Base-by-base conservation (phyloP, 2,113 vertebrate species). In the Centropus bengalensis region DNA sequence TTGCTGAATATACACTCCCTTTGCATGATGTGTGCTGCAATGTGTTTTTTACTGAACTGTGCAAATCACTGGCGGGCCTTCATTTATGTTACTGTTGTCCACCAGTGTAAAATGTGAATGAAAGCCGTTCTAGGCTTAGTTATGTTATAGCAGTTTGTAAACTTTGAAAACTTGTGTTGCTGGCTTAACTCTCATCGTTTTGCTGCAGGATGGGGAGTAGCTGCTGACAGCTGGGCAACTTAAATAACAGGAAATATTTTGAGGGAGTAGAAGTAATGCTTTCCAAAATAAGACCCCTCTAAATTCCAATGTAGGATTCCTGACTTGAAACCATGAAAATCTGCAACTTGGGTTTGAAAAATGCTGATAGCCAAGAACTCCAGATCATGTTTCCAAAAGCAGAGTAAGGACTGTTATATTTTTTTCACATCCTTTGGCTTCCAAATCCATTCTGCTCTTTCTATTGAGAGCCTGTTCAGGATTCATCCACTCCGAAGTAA, bases 131-230 rank as follows among this genome's bases (percentile, higher is more conserved):
- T 81, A 51, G 55, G 40, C 33, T 74, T 59, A 59, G 27, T 27
- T 90, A 62, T 77, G 14, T 67, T 71, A 55, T 56, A 86, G 69
- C 58, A 68, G 1, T 86, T 83, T 33, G 71, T 73, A 94, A 92
- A 82, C 18, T 55, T 64, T 24, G 52, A 33, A 80, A 86, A 58
- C 32, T 77, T 77, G 11, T 45, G 20, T 78, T 86, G 42, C 58
- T 87, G 66, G 21, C 56, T 70, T 86, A 63, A 45, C 42, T 70
- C 16, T 70, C 36, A 36, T 14, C 49, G n/a, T 84, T 96, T 79
- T 82, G 36, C 78, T 89, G 47, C 10, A 49, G 52, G 33, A n/a
- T 24, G 49, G 27, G 45, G 76, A 86, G 71, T 59, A 51, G 18
- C 32, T 86, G n/a, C 12, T 81, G 44, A 47, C 52, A 59, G 14